Conservation (phyloP, 2,113 vertebrate genomes). For the Stigmatopora nigra region DNA sequence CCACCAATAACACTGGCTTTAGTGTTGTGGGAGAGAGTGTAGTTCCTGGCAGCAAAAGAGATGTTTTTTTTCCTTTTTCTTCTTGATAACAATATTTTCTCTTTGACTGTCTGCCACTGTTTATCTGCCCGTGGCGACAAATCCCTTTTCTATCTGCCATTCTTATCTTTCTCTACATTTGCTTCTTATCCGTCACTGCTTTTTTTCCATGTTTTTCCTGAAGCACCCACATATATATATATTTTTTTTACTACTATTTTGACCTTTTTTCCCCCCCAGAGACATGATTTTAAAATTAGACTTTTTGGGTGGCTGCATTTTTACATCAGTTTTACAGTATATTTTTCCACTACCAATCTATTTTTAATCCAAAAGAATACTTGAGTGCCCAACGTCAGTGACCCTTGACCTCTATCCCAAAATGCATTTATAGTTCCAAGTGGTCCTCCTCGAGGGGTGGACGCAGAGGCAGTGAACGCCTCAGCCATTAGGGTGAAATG, state of each 20-base stretch:
- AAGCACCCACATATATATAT: constrained; percentile 72
- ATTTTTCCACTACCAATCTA: constrained; percentile 42
- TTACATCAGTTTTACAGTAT: constrained; percentile 32
- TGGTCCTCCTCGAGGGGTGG: constrained; percentile 90
- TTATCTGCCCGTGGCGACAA: constrained; percentile 57
- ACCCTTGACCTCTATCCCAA: constrained; percentile 77
- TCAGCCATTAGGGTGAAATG: constrained; percentile 89
- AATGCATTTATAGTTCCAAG: constrained; percentile 97
- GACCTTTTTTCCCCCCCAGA: constrained; percentile 44
- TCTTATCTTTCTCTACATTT: constrained; percentile 65
- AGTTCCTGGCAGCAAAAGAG: constrained; percentile 47
- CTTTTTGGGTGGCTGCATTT: constrained; percentile 48
- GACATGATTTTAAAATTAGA: constrained; percentile 43
- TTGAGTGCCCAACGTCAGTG: constrained; percentile 38
- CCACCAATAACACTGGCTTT: background rate
- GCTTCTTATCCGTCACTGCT: constrained; percentile 85
- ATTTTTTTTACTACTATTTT: constrained; percentile 59
- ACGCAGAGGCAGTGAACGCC: constrained; percentile 92
- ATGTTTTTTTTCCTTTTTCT: constrained; percentile 39
- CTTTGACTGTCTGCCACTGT: constrained; percentile 59
- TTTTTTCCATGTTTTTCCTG: constrained; percentile 78
- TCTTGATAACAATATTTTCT: constrained; percentile 59
- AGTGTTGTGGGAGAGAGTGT: constrained; percentile 20
- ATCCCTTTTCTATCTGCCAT: constrained; percentile 58
- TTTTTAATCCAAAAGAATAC: constrained; percentile 23